Conservation (phyloP, 2,888 invertebrate species). For the Drosophila yooni region DNA sequence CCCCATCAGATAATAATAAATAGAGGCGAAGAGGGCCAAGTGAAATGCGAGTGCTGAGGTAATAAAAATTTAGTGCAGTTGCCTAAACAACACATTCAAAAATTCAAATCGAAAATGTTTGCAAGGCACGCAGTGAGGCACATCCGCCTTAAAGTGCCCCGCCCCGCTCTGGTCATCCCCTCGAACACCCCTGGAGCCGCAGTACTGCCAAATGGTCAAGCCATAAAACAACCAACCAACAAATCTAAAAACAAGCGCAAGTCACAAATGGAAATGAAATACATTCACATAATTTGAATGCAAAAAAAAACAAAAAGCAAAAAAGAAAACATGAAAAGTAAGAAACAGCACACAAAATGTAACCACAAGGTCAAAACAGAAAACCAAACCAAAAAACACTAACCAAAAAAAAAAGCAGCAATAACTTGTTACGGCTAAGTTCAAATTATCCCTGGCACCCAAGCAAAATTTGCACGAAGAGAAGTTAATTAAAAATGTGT, state of each 20-base stretch:
- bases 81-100: slow-evolving; percentile 49
- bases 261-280: slow-evolving; percentile 65
- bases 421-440: slow-evolving; percentile 24
- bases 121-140: slow-evolving; percentile 48
- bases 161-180: background rate
- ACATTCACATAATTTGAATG: slow-evolving; percentile 71
- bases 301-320: slow-evolving; percentile 7
- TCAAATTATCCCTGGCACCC: slow-evolving; percentile 19
- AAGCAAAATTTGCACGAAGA: background rate
- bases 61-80: slow-evolving; percentile 75
- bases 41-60: slow-evolving; percentile 59
- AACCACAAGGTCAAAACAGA: slow-evolving; percentile 38
- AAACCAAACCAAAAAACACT: slow-evolving; percentile 6
- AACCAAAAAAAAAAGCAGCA: slow-evolving; percentile 21
- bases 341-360: slow-evolving; percentile 19
- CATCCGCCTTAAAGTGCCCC: slow-evolving; percentile 12
- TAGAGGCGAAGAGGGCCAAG: slow-evolving; percentile 34
- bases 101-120: slow-evolving; percentile 61
- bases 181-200: slow-evolving; percentile 8
- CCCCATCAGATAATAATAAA: slow-evolving; percentile 22
- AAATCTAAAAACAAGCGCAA: slow-evolving; percentile 55
- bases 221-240: slow-evolving; percentile 44
- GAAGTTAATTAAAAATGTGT: slow-evolving; percentile 2
- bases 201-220: slow-evolving; percentile 65
- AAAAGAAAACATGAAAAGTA: slow-evolving; percentile 7